phyloP scores from a whole-genome alignment of 2,888 invertebrate genomes.

The Venustoraphidia nigricollis region DNA sequence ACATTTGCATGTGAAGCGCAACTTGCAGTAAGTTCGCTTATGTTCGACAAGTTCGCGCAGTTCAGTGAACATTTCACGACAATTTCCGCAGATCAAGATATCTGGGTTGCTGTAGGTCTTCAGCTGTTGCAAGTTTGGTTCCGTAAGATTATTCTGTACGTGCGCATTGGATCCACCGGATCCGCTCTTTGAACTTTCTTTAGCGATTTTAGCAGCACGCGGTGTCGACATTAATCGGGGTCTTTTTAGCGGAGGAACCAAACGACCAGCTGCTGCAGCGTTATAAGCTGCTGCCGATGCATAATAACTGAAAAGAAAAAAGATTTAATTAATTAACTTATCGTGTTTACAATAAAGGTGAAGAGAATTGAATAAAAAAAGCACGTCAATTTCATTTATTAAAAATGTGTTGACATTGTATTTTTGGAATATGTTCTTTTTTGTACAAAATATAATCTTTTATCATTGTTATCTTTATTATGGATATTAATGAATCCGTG shows the following conservation, averaged over 20 bases:
- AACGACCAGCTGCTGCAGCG: conserved; percentile 7
- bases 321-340: conserved; percentile 3
- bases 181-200: conserved; percentile 15
- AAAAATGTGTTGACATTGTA: no score
- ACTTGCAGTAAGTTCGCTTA: conserved; percentile 55
- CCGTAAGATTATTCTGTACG: not conserved
- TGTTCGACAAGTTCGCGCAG: conserved; percentile 55
- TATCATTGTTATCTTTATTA: no score
- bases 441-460: no score
- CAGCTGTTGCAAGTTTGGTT: conserved; percentile 27
- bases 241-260: conserved; percentile 43
- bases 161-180: conserved; percentile 2
- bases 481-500: no score
- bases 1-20: conserved; percentile 54
- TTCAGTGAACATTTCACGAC: conserved; percentile 56
- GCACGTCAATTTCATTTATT: no score
- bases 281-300: conserved; percentile 34
- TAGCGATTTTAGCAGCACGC: conserved; percentile 18
- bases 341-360: not conserved
- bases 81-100: conserved; percentile 61
- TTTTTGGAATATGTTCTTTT: no score
- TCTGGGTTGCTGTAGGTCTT: conserved; percentile 57
- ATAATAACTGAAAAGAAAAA: conserved; percentile 38
- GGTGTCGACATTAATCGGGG: conserved; percentile 39
- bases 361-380: no score